Conservation (phyloP, 2,888 invertebrate species). For the Morpho deidamia region DNA sequence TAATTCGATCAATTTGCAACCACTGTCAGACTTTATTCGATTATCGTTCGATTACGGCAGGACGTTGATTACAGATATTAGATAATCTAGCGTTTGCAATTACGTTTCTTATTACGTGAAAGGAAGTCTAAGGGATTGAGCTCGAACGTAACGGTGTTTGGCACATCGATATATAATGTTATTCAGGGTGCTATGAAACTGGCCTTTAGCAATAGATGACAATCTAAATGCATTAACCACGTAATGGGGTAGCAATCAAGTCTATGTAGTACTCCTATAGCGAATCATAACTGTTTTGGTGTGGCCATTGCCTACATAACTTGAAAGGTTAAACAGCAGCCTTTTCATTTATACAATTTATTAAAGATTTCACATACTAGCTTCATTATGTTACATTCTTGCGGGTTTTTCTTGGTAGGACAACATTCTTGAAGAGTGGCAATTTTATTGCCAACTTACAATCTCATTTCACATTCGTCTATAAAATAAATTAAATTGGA, state of each 20-base stretch:
- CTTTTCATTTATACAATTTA: slow-evolving; percentile 1
- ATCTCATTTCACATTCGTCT: no score
- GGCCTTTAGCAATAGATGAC: slow-evolving; percentile 42
- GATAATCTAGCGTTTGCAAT: slow-evolving; percentile 42
- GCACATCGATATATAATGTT: slow-evolving; percentile 19
- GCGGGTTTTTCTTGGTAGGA: neutral
- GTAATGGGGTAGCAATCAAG: slow-evolving; percentile 53
- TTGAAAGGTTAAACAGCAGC: slow-evolving; percentile 7
- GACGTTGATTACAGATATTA: slow-evolving; percentile 38
- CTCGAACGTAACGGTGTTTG: slow-evolving; percentile 43
- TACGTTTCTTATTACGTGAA: slow-evolving; percentile 40
- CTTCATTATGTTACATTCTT: neutral
- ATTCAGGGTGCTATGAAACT: slow-evolving; percentile 33
- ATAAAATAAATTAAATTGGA: no score
- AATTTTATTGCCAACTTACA: neutral
- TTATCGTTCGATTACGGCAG: slow-evolving; percentile 28
- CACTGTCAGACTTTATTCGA: slow-evolving; percentile 39
- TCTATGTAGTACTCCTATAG: slow-evolving; percentile 30
- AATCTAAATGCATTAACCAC: slow-evolving; percentile 54
- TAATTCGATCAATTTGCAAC: slow-evolving; percentile 51
- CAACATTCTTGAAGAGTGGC: neutral
- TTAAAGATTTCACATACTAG: neutral
- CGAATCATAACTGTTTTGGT: slow-evolving; percentile 34
- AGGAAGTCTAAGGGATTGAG: slow-evolving; percentile 50
- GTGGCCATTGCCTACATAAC: slow-evolving; percentile 17